phyloP scores from a whole-genome alignment of 2,113 vertebrate species.

The Cyanoderma ruficeps region DNA sequence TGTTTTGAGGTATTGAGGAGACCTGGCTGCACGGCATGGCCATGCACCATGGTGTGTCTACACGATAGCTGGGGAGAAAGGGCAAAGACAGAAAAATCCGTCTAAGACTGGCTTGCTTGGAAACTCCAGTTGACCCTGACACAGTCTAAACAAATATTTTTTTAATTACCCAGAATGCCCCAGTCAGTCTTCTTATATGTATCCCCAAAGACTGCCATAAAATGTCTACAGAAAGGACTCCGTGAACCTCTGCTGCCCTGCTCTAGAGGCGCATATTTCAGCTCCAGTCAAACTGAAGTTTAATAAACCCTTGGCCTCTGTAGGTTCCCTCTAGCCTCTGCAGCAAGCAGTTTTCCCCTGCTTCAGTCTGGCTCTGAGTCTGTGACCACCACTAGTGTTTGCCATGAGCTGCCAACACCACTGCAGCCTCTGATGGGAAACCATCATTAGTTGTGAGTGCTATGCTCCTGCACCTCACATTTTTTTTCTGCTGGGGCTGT shows the following conservation, averaged over 20 bases:
- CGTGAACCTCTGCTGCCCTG: conserved; percentile 26
- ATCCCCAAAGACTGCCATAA: conserved; percentile 49
- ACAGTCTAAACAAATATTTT: conserved; percentile 57
- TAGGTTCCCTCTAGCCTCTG: not conserved
- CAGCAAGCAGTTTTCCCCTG: not conserved
- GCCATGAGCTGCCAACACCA: not conserved
- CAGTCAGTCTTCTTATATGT: not conserved
- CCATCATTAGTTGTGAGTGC: not conserved
- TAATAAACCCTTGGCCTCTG: conserved; percentile 18
- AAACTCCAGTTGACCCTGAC: conserved; percentile 4
- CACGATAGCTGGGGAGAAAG: not conserved
- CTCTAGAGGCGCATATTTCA: conserved; percentile 18
- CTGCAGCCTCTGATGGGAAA: not conserved
- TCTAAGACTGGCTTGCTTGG: not conserved
- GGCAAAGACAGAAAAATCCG: not conserved
- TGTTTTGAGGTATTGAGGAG: not conserved
- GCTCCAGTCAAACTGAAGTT: conserved; percentile 15
- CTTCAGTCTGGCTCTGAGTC: not conserved
- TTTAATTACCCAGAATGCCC: not conserved
- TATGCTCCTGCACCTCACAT: accelerated
- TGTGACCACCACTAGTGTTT: not conserved
- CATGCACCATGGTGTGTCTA: accelerated
- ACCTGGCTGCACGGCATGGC: not conserved
- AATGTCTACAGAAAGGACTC: conserved; percentile 2
- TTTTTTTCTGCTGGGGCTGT: not conserved